Base-by-base conservation (phyloP, 2,888 invertebrate genomes). In the Drosophila seclusa region DNA sequence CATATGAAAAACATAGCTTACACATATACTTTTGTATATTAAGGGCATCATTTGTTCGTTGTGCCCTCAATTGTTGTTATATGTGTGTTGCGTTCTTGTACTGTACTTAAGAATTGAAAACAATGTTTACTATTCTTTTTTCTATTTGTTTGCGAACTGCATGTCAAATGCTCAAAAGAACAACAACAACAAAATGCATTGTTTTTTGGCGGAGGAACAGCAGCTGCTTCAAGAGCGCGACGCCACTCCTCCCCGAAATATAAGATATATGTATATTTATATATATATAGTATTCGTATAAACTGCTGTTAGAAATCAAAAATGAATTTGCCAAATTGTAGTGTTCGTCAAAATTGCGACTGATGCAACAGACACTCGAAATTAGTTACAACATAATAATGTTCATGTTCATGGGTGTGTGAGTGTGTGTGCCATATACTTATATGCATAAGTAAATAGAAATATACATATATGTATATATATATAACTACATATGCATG, bases 11-110 rank as follows among this genome's bases (percentile, higher is more conserved):
- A 68, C 42, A 54, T 66, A 67, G 66, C 59, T 48, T 60, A 65
- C 67, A 78, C 67, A 81, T 76, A 78, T 78, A 83, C 71, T 76
- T 72, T 80, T 80, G 75, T 83, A 80, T 77, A 68, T 74, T 54
- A 36, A n/a, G 53, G n/a, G 45, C 27, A 50, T 49, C 32, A 36
- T 27, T 48, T 50, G 31, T 62, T 57, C 38, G 50, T 64, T 45
- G 50, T 59, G 59, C 49, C 36, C 55, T 5, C 21, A 53, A 57
- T 67, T 67, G 74, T 67, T 60, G 27, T 76, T 66, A 45, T 52
- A 36, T 55, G 34, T 62, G 50, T 40, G 53, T 54, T 48, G 61
- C 45, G n/a, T 52, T 55, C 49, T 45, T 24, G 58, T 63, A 59
- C 31, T 61, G 76, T 79, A 76, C 67, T 76, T 80, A 76, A 80